Percentiles rank a stretch among this genome's conserved stretches.
phyloP scores from a whole-genome alignment of 2,888 invertebrate species.

The Poecilus cupreus region DNA sequence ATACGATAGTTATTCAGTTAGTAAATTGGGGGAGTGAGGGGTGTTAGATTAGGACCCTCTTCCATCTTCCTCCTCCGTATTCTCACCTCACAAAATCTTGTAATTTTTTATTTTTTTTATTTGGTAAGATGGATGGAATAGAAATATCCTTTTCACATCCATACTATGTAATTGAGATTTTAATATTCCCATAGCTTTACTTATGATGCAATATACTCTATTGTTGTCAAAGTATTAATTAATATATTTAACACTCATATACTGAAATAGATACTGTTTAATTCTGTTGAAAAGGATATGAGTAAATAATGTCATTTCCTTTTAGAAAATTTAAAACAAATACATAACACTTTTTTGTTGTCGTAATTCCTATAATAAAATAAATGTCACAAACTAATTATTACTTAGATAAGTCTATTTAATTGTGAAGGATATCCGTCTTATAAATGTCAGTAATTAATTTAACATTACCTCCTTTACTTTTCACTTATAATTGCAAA shows the following conservation, averaged over 20 bases:
- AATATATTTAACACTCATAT: background rate
- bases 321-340: background rate
- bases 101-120: too few species aligned
- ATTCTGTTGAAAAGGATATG: background rate
- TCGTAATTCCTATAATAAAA: background rate
- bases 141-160: too few species aligned
- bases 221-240: background rate
- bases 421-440: constrained; percentile 25
- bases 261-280: background rate
- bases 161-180: too few species aligned
- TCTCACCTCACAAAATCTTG: too few species aligned
- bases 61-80: too few species aligned
- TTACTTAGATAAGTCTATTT: background rate
- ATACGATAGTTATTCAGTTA: too few species aligned
- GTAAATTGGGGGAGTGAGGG: too few species aligned
- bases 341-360: background rate
- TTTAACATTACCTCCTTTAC: background rate
- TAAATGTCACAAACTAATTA: background rate
- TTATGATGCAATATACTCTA: too few species aligned
- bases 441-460: background rate
- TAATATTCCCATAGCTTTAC: too few species aligned
- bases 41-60: too few species aligned
- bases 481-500: too few species aligned
- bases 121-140: too few species aligned
- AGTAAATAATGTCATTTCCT: constrained; percentile 14